A percentile compares a stretch with the other conserved stretches of the same genome.
Evolutionary conservation across 2,888 invertebrate genomes (phyloP).

Genomic region (Sminthurinus aureus): DNA sequence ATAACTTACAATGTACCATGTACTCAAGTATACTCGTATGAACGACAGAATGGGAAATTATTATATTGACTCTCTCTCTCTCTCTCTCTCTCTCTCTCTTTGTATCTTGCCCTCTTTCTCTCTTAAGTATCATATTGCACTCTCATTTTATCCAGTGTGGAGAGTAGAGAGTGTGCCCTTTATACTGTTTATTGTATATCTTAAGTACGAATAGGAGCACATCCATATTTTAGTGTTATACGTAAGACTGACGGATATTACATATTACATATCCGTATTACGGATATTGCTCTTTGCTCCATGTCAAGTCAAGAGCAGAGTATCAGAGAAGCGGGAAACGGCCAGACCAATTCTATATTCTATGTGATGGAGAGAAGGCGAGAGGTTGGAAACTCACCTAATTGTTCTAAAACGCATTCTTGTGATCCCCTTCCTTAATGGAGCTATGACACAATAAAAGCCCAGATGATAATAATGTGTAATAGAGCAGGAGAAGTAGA

Average conservation of each 20-base stretch:
- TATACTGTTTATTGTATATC: neutral
- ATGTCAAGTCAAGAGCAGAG: neutral
- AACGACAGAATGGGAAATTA: neutral
- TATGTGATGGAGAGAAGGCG: neutral
- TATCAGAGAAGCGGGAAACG: neutral
- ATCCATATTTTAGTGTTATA: neutral
- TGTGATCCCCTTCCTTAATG: constrained; percentile 21
- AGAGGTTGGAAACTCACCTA: constrained; percentile 25
- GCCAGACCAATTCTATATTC: neutral
- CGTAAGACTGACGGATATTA: too few species aligned
- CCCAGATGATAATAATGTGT: constrained; percentile 28
- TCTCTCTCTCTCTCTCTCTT: too few species aligned
- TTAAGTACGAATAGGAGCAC: neutral
- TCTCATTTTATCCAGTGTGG: neutral
- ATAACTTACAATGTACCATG: neutral
- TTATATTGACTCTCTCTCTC: neutral
- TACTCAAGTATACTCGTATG: neutral
- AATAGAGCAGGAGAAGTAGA: neutral
- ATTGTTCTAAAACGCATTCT: constrained; percentile 31
- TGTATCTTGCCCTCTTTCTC: too few species aligned
- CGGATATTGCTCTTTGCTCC: neutral
- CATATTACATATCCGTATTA: too few species aligned
- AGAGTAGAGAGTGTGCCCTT: neutral
- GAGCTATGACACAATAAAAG: constrained; percentile 34
- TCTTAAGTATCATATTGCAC: neutral